phyloP scores from a whole-genome alignment of 2,888 invertebrate genomes.

The Leucoma salicis region DNA sequence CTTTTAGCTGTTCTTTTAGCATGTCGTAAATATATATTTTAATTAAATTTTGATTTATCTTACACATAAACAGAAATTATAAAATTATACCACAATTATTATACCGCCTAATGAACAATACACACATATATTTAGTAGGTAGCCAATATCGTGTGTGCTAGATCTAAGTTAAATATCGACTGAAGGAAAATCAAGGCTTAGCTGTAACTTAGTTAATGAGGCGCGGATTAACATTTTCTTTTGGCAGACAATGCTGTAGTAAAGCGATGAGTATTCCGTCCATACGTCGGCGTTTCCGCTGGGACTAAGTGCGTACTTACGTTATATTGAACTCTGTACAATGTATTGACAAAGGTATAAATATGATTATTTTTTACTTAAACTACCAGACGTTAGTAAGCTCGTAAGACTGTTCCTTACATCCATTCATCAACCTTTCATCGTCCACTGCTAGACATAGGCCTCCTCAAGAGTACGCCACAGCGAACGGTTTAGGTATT shows the following conservation, averaged over 20 bases:
- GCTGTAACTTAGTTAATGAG: constrained; percentile 68
- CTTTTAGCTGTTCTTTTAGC: constrained; percentile 9
- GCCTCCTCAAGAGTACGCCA: too few species aligned
- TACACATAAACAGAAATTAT: constrained; percentile 11
- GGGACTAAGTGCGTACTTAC: constrained; percentile 46
- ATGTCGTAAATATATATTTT: constrained; percentile 17
- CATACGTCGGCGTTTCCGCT: constrained; percentile 58
- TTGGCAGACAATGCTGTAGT: constrained; percentile 67
- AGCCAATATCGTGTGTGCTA: constrained; percentile 51
- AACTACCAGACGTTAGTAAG: too few species aligned
- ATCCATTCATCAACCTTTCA: too few species aligned
- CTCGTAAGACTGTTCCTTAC: too few species aligned
- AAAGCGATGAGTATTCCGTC: constrained; percentile 63
- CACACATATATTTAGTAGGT: constrained; percentile 2
- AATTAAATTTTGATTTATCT: constrained; percentile 28
- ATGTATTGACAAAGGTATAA: too few species aligned
- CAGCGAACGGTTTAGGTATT: too few species aligned
- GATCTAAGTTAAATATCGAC: constrained; percentile 56
- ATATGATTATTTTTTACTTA: too few species aligned
- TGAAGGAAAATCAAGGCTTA: constrained; percentile 73
- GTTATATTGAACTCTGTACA: constrained; percentile 35
- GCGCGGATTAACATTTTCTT: constrained; percentile 76
- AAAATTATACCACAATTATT: not conserved
- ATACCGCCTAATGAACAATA: not conserved
- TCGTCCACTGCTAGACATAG: too few species aligned